Conservation (phyloP, 2,888 invertebrate species). For the Rhopalosiphum nymphaeae region DNA sequence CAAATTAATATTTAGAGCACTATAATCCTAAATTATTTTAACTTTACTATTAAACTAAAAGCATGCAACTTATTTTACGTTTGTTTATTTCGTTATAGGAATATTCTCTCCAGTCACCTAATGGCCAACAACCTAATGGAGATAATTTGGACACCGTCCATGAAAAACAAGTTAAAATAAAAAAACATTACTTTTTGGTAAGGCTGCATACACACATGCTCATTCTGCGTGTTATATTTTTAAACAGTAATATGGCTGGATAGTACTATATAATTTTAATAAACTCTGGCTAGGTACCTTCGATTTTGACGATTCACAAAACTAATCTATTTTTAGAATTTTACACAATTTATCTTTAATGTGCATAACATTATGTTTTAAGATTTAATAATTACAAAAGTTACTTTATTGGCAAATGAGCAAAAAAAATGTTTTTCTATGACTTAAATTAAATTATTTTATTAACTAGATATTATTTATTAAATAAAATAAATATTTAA, state of each 20-base stretch:
- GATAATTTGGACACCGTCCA: slow-evolving; percentile 59
- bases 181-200: slow-evolving; percentile 56
- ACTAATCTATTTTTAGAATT: not conserved
- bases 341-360: not conserved
- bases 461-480: not conserved
- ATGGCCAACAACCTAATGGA: slow-evolving; percentile 44
- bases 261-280: slow-evolving; percentile 31
- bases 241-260: slow-evolving; percentile 44
- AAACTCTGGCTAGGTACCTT: not conserved
- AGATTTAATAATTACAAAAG: not conserved
- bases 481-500: not conserved
- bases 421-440: not conserved
- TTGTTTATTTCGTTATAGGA: slow-evolving; percentile 57
- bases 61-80: slow-evolving; percentile 21
- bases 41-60: slow-evolving; percentile 10
- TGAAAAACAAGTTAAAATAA: slow-evolving; percentile 55
- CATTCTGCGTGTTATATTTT: slow-evolving; percentile 42
- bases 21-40: not conserved
- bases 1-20: not conserved
- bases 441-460: not conserved
- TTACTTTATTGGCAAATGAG: not conserved
- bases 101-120: slow-evolving; percentile 51
- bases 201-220: slow-evolving; percentile 45
- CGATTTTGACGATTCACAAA: slow-evolving; percentile 34
- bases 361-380: not conserved